phyloP scores from a whole-genome alignment of 2,113 vertebrate genomes.

The Nematolebias whitei region DNA sequence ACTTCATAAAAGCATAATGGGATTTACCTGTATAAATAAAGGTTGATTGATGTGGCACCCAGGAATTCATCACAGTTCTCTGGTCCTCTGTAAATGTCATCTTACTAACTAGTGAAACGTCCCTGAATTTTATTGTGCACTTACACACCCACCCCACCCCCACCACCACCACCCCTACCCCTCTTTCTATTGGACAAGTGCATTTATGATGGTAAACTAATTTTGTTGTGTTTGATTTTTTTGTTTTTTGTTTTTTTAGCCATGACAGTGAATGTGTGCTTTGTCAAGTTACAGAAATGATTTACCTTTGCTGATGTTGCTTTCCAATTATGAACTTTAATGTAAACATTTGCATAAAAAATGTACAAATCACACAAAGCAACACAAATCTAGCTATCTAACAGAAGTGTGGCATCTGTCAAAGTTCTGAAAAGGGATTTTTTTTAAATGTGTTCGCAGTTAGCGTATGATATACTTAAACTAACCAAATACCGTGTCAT shows the following conservation, averaged over 20 bases:
- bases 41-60: conserved; percentile 44
- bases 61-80: conserved; percentile 51
- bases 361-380: neutral
- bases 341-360: neutral
- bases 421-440: no score
- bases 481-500: no score
- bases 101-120: conserved; percentile 38
- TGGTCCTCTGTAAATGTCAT: conserved; percentile 56
- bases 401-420: no score
- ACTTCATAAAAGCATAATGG: conserved; percentile 49
- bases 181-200: neutral
- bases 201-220: neutral
- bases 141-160: conserved; percentile 13
- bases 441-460: no score
- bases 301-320: conserved; percentile 11
- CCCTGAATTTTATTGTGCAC: conserved; percentile 17
- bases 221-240: no score
- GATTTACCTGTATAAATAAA: no score
- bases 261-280: neutral
- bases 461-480: no score
- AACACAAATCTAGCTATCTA: conserved; percentile 6
- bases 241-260: conserved; percentile 6
- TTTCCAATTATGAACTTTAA: neutral
- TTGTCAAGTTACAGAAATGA: neutral
- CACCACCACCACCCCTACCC: no score